Evolutionary conservation across 2,888 invertebrate species (phyloP), one percentile per base, ranked within the genome.

Genomic region (Melinaea menophilus): DNA sequence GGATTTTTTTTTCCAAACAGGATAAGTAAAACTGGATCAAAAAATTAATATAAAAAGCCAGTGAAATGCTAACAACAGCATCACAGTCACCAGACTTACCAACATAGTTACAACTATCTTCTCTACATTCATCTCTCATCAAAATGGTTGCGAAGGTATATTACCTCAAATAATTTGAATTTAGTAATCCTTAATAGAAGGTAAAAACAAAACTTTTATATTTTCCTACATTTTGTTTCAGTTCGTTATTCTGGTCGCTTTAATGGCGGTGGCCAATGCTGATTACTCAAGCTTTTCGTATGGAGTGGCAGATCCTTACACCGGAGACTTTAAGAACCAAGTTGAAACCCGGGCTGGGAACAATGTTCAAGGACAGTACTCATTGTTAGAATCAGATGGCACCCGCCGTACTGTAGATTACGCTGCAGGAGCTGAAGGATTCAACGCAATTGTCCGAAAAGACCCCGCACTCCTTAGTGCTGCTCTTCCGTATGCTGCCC

Each of bases 241-340:
- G 88, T 84, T 83, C 81, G 81, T 86, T 73, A 71, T 74, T 11
- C 60, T 87, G 70, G 75, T 86, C 70, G 81, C 82, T 67, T 63
- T 85, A 45, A 74, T 79, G 70, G 84, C 81, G 51, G 73, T 71
- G 41, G 80, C 76, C 13, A 72, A 70, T 63, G 72, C 77, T 41
- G 83, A 86, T 69, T 70, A 78, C 66, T 81, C 88, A 76, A 86
- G 88, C 75, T 92, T 90, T 81, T 84, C 91, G 0, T 92, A 92
- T 75, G 87, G 87, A 62, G 91, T 92, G n/a, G 90, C 92, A 55
- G 92, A 92, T 72, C 86, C 89, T 61, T 80, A 85, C 78, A 92
- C 92, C 51, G 92, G 92, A 4, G 92, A 92, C 80, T 86, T 82
- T 77, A 92, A 92, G 79, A 86, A 82, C 79, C 92, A 92, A 80